phyloP scores from a whole-genome alignment of 2,113 vertebrate genomes.

The Megaptera novaeangliae region DNA sequence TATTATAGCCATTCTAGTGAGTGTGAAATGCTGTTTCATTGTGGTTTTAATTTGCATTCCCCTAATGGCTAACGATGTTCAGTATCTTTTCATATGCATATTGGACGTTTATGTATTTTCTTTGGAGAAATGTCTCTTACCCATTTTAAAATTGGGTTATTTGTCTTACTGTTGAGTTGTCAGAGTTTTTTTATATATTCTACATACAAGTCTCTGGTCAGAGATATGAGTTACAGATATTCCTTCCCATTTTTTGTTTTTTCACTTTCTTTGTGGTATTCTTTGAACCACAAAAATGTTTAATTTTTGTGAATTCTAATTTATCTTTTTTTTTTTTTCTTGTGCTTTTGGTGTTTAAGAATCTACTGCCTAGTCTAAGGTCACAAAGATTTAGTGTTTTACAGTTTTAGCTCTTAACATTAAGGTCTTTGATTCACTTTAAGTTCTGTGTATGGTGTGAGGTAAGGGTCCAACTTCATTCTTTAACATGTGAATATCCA shows the following conservation, averaged over 20 bases:
- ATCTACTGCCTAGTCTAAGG: not conserved
- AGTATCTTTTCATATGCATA: not conserved
- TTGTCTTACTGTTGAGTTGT: not conserved
- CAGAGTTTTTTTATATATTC: not conserved
- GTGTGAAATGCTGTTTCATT: too few species aligned
- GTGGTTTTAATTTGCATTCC: not conserved
- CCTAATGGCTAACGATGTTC: not conserved
- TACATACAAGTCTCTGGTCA: not conserved
- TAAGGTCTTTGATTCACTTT: not conserved
- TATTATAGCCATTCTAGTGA: not conserved
- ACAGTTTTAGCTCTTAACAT: not conserved
- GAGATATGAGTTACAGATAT: not conserved
- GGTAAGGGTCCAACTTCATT: too few species aligned
- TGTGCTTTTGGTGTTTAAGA: not conserved
- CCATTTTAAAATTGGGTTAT: not conserved
- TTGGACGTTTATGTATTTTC: not conserved
- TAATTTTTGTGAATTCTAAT: not conserved
- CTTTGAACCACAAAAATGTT: not conserved
- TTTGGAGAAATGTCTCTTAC: not conserved
- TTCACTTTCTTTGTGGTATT: not conserved
- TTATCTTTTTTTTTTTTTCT: not conserved
- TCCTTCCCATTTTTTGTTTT: not conserved
- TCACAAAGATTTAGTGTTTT: not conserved
- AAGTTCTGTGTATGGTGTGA: not conserved
- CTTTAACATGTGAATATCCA: not conserved